Base-by-base conservation (phyloP, 2,888 invertebrate species). In the Yponomeuta cagnagella region DNA sequence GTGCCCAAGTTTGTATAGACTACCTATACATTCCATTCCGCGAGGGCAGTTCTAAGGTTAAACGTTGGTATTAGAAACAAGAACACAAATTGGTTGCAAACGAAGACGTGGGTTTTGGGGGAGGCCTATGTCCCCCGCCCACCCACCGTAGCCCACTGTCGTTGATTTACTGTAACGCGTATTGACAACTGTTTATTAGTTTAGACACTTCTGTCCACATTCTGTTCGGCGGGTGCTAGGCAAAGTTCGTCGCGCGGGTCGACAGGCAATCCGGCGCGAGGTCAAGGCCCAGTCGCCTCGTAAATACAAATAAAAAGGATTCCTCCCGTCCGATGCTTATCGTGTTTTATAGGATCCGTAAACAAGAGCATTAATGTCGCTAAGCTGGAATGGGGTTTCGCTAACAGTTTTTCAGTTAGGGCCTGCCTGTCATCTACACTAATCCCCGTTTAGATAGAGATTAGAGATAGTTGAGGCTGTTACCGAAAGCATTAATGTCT, bases 281-380 rank as follows among this genome's bases (percentile, higher is more conserved):
- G 86, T 85, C 88, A 87, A 88, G 86, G 88, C 82, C 79, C 83
- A 78, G 80, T 83, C 82, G 79, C 79, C 80, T 87, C 88, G 85
- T 89, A 88, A 90, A 89, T 88, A 89, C 86, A 84, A 88, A 87
- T 87, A 89, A 87, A 89, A 87, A 83, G 84, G 83, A 84, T 82
- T 82, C 83, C 80, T 86, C 83, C 85, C 84, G 84, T 78, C 79
- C 78, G 87, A 88, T 88, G 81, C 82, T 88, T 88, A 89, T 89
- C 89, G 87, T 88, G 86, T 87, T 88, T 90, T 88, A 89, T 86
- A 82, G 72, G 80, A 84, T 84, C 79, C 80, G 83, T 85, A 84
- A 86, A 86, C 83, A 83, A 81, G 78, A 83, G 78, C 80, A 81
- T 82, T 82, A 85, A 82, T 83, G 81, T 81, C 81, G 77, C 80